These are phyloP conservation scores for Pristis pectinata DNA, from an alignment of 2,797 vertebrate species.

Conservation along the genomic window DNA sequence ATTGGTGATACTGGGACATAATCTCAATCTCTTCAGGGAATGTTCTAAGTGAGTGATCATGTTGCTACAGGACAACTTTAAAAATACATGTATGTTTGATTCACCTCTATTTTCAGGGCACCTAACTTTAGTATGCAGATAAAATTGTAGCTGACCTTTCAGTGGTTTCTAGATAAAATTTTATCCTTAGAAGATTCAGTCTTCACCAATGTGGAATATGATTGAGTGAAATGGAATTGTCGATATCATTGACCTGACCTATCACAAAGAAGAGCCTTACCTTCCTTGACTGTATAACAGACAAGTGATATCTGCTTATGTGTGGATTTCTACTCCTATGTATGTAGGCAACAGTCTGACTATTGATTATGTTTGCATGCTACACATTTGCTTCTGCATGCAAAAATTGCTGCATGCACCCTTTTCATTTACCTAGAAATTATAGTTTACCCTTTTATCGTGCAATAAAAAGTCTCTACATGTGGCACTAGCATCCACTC, in stretches of 20 bases:
- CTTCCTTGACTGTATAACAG: not conserved
- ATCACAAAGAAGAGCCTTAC: not conserved
- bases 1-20: not conserved
- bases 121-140: not conserved
- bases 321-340: not conserved
- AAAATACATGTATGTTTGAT: not conserved
- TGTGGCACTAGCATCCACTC: no score
- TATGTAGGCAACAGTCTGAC: no score
- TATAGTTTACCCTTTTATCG: not conserved
- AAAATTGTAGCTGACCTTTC: not conserved
- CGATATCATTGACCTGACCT: not conserved
- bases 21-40: not conserved
- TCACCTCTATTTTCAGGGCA: not conserved
- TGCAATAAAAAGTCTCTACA: no score
- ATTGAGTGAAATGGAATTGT: not conserved
- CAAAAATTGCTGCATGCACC: not conserved
- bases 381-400: not conserved
- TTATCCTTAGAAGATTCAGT: not conserved
- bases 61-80: not conserved
- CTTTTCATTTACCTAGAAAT: no score
- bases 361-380: not conserved
- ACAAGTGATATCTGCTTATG: not conserved
- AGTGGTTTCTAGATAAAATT: not conserved
- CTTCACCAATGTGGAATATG: not conserved
- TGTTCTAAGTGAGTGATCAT: slow-evolving; percentile 20